Conservation (phyloP, 2,113 vertebrate genomes). For the Planiliza haematocheilus region DNA sequence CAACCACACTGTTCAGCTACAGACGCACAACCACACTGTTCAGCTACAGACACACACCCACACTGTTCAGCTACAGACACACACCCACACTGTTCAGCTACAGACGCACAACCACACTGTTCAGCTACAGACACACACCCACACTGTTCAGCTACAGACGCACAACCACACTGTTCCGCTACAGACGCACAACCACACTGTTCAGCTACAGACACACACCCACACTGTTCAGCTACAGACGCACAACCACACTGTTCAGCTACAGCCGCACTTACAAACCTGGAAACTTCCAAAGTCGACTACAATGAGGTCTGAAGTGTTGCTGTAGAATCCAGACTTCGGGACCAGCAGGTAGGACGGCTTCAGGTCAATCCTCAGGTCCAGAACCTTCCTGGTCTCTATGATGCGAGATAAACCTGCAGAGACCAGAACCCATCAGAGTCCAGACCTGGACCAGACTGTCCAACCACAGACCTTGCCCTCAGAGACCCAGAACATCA, state of each 20-base stretch:
- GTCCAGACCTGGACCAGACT: background rate
- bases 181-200: slow-evolving; percentile 15
- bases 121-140: slow-evolving; percentile 81
- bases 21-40: background rate
- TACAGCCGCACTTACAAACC: slow-evolving; percentile 76
- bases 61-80: too few relatives aligned
- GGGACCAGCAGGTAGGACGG: slow-evolving; percentile 95
- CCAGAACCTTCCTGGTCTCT: slow-evolving; percentile 94
- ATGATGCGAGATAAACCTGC: slow-evolving; percentile 94
- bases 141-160: slow-evolving; percentile 88
- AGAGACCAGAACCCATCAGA: slow-evolving; percentile 25
- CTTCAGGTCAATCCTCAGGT: slow-evolving; percentile 91
- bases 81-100: slow-evolving; percentile 89
- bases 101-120: slow-evolving; percentile 80
- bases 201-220: too few relatives aligned
- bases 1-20: too few relatives aligned
- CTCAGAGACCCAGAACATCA: too few relatives aligned
- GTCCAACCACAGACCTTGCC: too few relatives aligned
- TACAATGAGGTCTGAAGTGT: slow-evolving; percentile 88
- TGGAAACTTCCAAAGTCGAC: slow-evolving; percentile 94
- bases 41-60: background rate
- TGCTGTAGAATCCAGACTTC: slow-evolving; percentile 88
- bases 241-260: too few relatives aligned
- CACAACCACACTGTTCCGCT: slow-evolving; percentile 88
- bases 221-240: background rate